phyloP scores from a whole-genome alignment of 2,113 vertebrate genomes.

The Tapirus terrestris region DNA sequence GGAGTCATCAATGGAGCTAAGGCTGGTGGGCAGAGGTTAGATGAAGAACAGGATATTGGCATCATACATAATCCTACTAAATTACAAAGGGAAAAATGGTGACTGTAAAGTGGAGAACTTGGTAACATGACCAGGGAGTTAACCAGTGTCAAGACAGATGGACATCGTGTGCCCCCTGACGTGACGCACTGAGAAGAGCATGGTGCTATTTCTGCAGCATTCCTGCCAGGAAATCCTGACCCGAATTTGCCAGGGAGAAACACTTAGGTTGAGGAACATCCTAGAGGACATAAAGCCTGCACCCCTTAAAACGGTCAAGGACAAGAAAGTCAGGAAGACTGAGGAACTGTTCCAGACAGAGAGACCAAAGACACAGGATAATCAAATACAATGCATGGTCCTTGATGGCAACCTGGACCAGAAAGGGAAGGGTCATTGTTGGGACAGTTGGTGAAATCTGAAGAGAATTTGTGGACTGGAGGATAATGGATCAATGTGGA shows the following conservation, averaged over 20 bases:
- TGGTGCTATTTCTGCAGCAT: background rate
- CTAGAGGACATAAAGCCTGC: background rate
- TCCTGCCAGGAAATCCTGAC: background rate
- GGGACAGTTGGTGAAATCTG: background rate
- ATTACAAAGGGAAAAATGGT: background rate
- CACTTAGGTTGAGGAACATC: background rate
- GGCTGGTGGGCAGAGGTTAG: background rate
- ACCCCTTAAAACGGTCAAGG: background rate
- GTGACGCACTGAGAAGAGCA: background rate
- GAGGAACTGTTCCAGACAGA: background rate
- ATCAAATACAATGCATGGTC: background rate
- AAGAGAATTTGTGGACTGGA: background rate
- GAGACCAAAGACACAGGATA: background rate
- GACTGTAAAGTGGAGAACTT: background rate
- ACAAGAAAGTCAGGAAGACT: background rate
- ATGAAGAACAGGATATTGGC: background rate
- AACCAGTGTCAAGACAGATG: background rate
- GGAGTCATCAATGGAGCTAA: background rate
- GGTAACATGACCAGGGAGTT: background rate
- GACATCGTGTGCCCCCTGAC: accelerated
- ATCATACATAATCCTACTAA: background rate
- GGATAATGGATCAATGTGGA: background rate
- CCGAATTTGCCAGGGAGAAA: background rate
- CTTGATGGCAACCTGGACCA: background rate
- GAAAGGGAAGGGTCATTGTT: background rate